Evolutionary conservation across 1,140 invertebrate species (phyloP), one percentile per base, ranked within the genome.

Genomic region (Lordiphosa stackelbergi): DNA sequence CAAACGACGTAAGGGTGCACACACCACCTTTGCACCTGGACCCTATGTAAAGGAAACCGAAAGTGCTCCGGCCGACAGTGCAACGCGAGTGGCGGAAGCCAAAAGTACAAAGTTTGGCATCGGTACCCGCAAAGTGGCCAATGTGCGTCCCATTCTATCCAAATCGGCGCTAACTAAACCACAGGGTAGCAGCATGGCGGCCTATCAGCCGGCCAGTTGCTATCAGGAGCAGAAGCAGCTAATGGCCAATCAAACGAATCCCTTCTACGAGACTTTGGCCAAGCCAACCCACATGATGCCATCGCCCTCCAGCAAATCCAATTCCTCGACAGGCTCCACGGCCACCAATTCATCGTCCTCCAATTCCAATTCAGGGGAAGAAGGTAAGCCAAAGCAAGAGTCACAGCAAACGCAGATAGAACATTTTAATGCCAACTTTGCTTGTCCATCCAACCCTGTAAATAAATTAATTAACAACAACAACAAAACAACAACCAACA

Each of bases 21-120:
- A 95, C 69, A 94, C 94, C 5, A 95, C 94, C 13, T 95, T 95
- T 77, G 94, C 94, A 89, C 94, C 94, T 62, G 95, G 94, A 86
- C 92, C 93, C 37, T 93, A 92, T 75, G 93, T 94, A 34, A 93
- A 92, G 88, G 91, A 92, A 78, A 89, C 90, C 42, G 89, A 90
- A 56, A 85, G 77, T 85, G 73, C 85, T 46, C 65, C 79, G 24
- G 48, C 83, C 28, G 7, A 31, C 86, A 53, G 53, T 79, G 73
- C 72, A 79, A 53, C 43, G 36, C 66, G 55, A 70, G 47, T 62
- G 11, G 46, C 43, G 13, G 24, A 61, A 9, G 68, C 56, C 19
- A 83, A 83, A 53, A 81, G 53, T 41, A 68, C 77, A 46, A 86
- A 86, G 64, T 63, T 86, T 53, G 64, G 68, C 31, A 65, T 63